A percentile compares a stretch with the other conserved stretches of the same genome.
phyloP scores from a whole-genome alignment of 2,888 invertebrate species.

The Mesorhabditis belari region DNA sequence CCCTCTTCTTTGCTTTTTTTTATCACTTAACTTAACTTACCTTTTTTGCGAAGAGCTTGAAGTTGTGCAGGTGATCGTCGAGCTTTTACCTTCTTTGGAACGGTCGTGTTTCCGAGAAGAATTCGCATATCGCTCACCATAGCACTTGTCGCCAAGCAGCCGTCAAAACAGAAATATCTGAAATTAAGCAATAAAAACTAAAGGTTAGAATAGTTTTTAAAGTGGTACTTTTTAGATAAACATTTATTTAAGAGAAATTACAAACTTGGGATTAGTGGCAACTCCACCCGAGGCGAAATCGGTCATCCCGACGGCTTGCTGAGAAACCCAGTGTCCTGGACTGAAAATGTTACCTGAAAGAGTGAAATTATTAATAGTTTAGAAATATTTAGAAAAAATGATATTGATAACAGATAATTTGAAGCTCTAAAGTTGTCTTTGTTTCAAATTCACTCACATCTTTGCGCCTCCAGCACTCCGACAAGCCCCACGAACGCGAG shows the following conservation, averaged over 20 bases:
- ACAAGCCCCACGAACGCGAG: background rate
- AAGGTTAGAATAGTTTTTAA: no score
- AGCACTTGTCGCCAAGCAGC: background rate
- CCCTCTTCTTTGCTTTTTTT: no score
- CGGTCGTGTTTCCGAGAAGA: background rate
- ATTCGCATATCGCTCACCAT: background rate
- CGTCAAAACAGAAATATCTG: background rate
- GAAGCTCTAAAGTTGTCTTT: background rate
- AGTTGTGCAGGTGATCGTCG: no score
- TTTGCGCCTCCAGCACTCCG: background rate
- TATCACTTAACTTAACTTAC: no score
- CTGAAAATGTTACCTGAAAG: background rate
- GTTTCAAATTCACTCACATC: no score
- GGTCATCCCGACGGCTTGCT: background rate
- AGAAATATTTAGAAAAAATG: background rate
- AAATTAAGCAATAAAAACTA: background rate
- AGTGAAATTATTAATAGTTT: background rate
- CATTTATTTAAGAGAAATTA: no score
- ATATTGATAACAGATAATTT: background rate
- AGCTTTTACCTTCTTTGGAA: no score
- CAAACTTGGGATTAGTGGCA: background rate
- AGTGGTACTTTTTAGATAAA: no score
- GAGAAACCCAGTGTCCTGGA: background rate
- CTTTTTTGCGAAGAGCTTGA: no score
- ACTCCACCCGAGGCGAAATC: background rate